Evolutionary conservation across 2,797 vertebrate species (phyloP), one percentile per base, ranked within the genome.

Genomic region (Anguilla megastoma): DNA sequence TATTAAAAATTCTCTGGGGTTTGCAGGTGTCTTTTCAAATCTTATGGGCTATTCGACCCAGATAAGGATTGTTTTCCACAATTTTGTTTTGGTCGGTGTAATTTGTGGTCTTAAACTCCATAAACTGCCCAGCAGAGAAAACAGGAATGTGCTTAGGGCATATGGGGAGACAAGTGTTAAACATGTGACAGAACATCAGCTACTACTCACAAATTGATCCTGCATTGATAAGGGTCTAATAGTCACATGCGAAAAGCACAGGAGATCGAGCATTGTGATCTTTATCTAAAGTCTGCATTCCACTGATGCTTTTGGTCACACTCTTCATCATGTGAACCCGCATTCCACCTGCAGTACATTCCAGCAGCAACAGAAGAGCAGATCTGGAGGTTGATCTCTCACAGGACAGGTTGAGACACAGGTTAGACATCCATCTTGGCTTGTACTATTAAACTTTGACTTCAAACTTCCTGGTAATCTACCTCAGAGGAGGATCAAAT

Each of bases 221-320:
- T 50, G 79, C 18, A 82, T n/a, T 21, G 79, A 82, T 50, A 82
- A 50, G 18, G 16, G 16, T 54, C 9, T 85, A 58, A 85, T 58
- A 30, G 54, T 16, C 21, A 54, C 87, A 85, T 85, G 87, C 83
- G 82, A 74, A 30, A 45, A 5, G 36, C 2, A 54, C 18, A 85
- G 30, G 24, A 58, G 48, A 71, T 7, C 6, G 14, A 41, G 36
- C 1, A n/a, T 33, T 33, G 24, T 9, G 69, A 86, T 86, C n/a
- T 21, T 48, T 45, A 63, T 88, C 87, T 24, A 10, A 85, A 30
- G 50, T 24, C 60, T 30, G n/a, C 87, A 88, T 88, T 88, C 87
- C 66, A 8, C 33, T 36, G 36, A 88, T 79, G 52, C 50, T 85
- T 88, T 79, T 30, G 24, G 58, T 79, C 83, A 79, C 84, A 69